Base-by-base conservation (phyloP, 2,113 vertebrate species). In the Myanophis thanlyinensis region DNA sequence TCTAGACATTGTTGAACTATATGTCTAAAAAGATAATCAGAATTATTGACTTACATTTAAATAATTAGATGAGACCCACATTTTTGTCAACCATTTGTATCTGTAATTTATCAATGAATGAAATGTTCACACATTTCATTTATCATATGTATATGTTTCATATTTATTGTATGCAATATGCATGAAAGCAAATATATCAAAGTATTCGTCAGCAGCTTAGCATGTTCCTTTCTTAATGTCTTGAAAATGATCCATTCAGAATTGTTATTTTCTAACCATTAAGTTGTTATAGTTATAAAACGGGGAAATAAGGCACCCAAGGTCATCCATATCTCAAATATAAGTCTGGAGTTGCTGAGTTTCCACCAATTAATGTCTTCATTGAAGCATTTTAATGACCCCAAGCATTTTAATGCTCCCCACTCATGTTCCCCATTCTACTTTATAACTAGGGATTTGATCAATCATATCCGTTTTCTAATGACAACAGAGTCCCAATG, bases 401-500 rank as follows among this genome's bases (percentile, higher is more conserved):
- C n/a, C n/a, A n/a, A n/a, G n/a, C n/a, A n/a, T n/a, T n/a, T n/a
- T n/a, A n/a, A n/a, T n/a, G n/a, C n/a, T n/a, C n/a, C n/a, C n/a
- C n/a, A n/a, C n/a, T 15, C n/a, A 27, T 40, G 9, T 20, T 89
- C 80, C 30, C 44, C 27, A 15, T 53, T 30, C 91, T 40, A n/a
- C 49, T 51, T 92, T 22, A 48, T 3, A 89, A 49, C 25, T n/a
- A 89, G 88, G 86, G 13, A 59, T 92, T 92, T 92, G 91, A 92
- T 53, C 62, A 89, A 44, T 59, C 86, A 30, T 88, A 49, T 20
- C 30, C 7, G 13, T 48, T 54, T 85, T 27, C 27, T 49, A 84
- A 80, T 27, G 52, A 62, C 40, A 88, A 18, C 7, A 52, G 49
- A n/a, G 27, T 40, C 86, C 56, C 51, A 44, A 3, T 85, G 56